A percentile compares a stretch with the other conserved stretches of the same genome.
Conservation (phyloP, 1,140 invertebrate species). For the Rhynchophorus ferrugineus region DNA sequence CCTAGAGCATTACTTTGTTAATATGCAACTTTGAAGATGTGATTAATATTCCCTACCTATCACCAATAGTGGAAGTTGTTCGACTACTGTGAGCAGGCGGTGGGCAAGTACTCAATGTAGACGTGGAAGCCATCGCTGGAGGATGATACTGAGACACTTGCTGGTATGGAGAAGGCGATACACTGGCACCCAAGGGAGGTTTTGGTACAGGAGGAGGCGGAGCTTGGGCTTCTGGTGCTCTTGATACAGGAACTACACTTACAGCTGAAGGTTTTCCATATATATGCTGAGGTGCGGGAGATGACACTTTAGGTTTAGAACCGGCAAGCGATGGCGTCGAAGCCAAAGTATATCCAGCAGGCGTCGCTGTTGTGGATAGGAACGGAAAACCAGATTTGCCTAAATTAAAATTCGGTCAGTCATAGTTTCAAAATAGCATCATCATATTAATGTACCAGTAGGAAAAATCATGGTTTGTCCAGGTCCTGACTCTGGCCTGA, state of each 20-base stretch:
- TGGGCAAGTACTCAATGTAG: constrained; percentile 40
- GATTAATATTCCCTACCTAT: background rate
- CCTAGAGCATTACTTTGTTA: no score
- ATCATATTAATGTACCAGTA: constrained; percentile 22
- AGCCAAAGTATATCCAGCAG: constrained; percentile 29
- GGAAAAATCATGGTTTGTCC: constrained; percentile 33
- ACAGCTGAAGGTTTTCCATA: constrained; percentile 63
- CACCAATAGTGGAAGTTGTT: constrained; percentile 24
- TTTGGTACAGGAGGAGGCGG: constrained; percentile 41
- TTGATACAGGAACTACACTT: constrained; percentile 50
- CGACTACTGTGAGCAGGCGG: constrained; percentile 53
- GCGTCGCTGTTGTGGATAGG: constrained; percentile 14
- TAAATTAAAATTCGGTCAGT: constrained; percentile 3
- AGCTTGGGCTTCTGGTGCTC: constrained; percentile 33
- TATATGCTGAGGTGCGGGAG: constrained; percentile 69
- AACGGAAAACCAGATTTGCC: constrained; percentile 28
- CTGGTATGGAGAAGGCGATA: constrained; percentile 58
- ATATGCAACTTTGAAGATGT: background rate
- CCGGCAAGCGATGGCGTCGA: constrained; percentile 28
- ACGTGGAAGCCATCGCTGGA: constrained; percentile 42
- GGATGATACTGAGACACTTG: constrained; percentile 51
- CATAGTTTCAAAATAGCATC: no score
- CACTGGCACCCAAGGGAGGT: constrained; percentile 44
- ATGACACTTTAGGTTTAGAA: constrained; percentile 66
- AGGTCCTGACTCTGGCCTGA: constrained; percentile 24